Conservation (phyloP, 1,140 invertebrate species). For the Zaprionus davidi region DNA sequence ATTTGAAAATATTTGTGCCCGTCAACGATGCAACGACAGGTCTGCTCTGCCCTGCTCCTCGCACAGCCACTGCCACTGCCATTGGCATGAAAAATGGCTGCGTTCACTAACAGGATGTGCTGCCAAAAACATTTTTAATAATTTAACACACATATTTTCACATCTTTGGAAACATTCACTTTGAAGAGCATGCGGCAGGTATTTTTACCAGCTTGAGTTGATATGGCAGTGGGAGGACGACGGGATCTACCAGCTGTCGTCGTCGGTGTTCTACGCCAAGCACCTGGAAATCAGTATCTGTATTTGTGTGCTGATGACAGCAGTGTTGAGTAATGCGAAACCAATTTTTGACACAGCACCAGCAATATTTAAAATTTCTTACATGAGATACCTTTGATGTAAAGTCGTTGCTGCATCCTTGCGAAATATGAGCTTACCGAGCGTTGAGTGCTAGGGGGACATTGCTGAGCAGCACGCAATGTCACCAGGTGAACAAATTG, state of each 20-base stretch:
- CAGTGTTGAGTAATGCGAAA: constrained; percentile 76
- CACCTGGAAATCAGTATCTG: constrained; percentile 42
- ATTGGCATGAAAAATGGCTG: constrained; percentile 63
- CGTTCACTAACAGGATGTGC: constrained; percentile 69
- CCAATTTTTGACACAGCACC: constrained; percentile 63
- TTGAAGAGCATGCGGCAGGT: constrained; percentile 70
- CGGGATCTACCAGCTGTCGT: constrained; percentile 38
- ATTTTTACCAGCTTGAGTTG: constrained; percentile 41
- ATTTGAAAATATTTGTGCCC: constrained; percentile 75
- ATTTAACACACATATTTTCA: constrained; percentile 77
- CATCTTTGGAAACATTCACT: constrained; percentile 70
- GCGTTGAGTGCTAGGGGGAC: constrained; percentile 19
- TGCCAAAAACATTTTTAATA: constrained; percentile 81
- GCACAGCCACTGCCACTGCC: neutral
- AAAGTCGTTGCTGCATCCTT: constrained; percentile 59
- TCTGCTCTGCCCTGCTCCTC: constrained; percentile 5
- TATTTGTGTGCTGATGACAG: constrained; percentile 36
- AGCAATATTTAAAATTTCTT: constrained; percentile 68
- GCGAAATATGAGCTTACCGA: constrained; percentile 61
- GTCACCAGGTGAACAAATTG: constrained; percentile 68
- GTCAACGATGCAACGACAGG: constrained; percentile 35
- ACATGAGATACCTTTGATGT: constrained; percentile 65
- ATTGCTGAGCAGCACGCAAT: constrained; percentile 44
- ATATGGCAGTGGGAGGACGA: neutral
- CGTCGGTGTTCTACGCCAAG: constrained; percentile 51